Conservation (phyloP, 2,113 vertebrate species). For the Sphyrna mokarran region DNA sequence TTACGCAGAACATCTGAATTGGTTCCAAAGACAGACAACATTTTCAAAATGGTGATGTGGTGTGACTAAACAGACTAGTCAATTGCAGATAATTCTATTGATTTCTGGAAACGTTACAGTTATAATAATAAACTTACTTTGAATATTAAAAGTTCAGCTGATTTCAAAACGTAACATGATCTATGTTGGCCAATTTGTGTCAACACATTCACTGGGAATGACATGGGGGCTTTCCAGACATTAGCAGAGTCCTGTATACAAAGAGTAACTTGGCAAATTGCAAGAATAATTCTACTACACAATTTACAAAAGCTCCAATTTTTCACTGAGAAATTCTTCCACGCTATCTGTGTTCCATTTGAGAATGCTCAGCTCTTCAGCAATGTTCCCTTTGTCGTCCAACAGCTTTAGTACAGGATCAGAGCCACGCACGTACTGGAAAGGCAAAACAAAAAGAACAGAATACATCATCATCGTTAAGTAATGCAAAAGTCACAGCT, state of each 20-base stretch:
- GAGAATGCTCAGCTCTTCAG: slow-evolving; percentile 96
- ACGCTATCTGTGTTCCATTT: slow-evolving; percentile 99
- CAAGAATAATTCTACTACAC: background rate
- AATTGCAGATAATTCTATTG: slow-evolving; percentile 9
- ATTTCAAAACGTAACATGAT: background rate
- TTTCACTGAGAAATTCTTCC: slow-evolving; percentile 94
- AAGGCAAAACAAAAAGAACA: background rate
- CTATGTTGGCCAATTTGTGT: background rate
- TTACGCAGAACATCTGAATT: background rate
- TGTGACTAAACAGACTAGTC: background rate
- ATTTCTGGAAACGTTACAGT: background rate
- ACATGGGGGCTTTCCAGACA: background rate
- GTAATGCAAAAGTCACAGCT: background rate
- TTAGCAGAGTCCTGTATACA: background rate
- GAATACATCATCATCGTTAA: background rate
- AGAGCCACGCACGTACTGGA: slow-evolving; percentile 90
- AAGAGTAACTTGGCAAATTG: background rate
- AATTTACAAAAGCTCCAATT: slow-evolving; percentile 80
- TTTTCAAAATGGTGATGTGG: background rate
- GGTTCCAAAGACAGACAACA: background rate
- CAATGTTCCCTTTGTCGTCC: slow-evolving; percentile 95
- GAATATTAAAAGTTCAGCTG: background rate
- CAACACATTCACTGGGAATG: background rate
- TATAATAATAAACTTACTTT: background rate
- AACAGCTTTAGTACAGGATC: slow-evolving; percentile 96